Evolutionary conservation across 2,888 invertebrate genomes (phyloP), one percentile per base, ranked within the genome.

Genomic region (Agrochola macilenta): DNA sequence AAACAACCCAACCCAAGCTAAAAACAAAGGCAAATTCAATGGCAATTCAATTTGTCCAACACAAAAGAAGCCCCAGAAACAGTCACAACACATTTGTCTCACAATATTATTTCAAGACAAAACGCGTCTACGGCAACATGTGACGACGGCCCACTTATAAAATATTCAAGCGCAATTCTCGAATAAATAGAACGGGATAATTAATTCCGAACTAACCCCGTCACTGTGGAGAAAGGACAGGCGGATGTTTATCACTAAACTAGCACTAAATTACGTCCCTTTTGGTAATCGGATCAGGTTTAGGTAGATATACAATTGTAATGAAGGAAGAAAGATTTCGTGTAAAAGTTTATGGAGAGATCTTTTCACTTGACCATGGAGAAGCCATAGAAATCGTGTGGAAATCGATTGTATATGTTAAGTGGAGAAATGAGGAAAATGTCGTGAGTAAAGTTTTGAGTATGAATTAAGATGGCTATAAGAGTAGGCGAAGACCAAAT

Each of bases 181-280:
- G 61, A 77, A 87, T 88, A 83, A 87, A 81, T 79, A 79, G 85
- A 74, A 74, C 74, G 78, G 39, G 78, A 83, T 87, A 88, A 88
- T 88, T 83, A 87, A 88, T 88, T 87, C 81, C 64, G 74, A 75
- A 78, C 76, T 76, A 79, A 75, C 78, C 76, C 80, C 70, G 74
- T 88, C 87, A 84, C 78, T 35, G 3, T 57, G 46, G 74, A 69
- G 75, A 82, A 69, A 69, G 74, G 76, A 73, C 78, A 71, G 20
- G 30, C 43, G 66, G 76, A 76, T 82, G 79, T 77, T 85, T 87
- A 88, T 87, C 78, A 78, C 85, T 78, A 78, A 70, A 86, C 83
- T 81, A 79, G 54, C 71, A 54, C 79, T 75, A 58, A 74, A 75
- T 78, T 66, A 82, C 46, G 68, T 52, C 60, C 70, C 58, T 74